Percentiles rank a stretch among this genome's conserved stretches.
Evolutionary conservation across 2,113 vertebrate genomes (phyloP).

Genomic region (Rhizomys pruinosus): DNA sequence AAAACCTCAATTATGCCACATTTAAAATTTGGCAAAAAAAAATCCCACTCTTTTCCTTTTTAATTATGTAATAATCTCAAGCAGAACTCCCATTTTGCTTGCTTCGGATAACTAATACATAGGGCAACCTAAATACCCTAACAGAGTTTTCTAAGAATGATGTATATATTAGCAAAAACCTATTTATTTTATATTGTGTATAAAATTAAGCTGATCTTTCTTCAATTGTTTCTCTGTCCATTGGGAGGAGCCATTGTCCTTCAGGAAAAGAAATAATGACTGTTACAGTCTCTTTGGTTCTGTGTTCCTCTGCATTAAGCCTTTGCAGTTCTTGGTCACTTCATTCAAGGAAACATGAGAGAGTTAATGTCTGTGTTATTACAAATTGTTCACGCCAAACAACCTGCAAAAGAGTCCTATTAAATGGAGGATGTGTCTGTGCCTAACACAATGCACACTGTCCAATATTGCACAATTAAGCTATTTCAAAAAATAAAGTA

Average conservation of each 20-base stretch:
- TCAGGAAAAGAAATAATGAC: neutral
- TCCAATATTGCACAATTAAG: neutral
- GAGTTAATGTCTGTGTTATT: slow-evolving; percentile 17
- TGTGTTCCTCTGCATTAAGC: neutral
- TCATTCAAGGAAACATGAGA: slow-evolving; percentile 17
- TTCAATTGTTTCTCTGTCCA: slow-evolving; percentile 67
- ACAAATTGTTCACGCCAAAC: neutral
- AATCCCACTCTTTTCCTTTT: neutral
- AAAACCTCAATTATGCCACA: slow-evolving; percentile 9
- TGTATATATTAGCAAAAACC: neutral
- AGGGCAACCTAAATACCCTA: neutral
- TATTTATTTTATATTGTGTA: neutral
- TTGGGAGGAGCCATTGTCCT: slow-evolving; percentile 76
- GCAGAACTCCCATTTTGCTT: neutral
- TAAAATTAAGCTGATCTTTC: neutral
- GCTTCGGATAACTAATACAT: slow-evolving; percentile 1
- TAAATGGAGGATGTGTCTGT: neutral
- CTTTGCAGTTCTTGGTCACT: slow-evolving; percentile 7
- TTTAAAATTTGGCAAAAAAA: slow-evolving; percentile 25
- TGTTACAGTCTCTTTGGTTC: neutral
- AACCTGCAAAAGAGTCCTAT: neutral
- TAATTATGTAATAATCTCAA: neutral
- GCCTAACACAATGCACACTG: neutral
- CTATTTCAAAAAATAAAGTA: neutral
- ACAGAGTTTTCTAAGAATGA: neutral